Percentiles rank a stretch among this genome's conserved stretches.
phyloP scores from a whole-genome alignment of 2,113 vertebrate genomes.

The Seriola quinqueradiata region DNA sequence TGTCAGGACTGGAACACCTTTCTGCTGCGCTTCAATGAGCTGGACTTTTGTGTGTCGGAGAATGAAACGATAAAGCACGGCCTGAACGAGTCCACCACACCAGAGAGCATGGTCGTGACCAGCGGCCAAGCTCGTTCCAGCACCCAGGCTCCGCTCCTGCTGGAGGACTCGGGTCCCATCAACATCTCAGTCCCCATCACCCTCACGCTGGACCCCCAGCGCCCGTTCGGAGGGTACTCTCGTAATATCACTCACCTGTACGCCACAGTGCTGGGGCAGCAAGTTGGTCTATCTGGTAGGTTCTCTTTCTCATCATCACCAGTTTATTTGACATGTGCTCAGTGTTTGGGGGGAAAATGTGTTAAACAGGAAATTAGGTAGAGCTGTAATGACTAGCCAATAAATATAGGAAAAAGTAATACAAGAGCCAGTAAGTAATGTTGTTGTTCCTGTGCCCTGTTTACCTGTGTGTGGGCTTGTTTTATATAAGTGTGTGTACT shows the following conservation, averaged over 20 bases:
- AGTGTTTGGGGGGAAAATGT: background rate
- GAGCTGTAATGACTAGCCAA: too few species aligned
- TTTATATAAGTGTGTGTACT: too few species aligned
- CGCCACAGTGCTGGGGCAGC: constrained; percentile 92
- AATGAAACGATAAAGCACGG: constrained; percentile 97
- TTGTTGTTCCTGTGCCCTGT: too few species aligned
- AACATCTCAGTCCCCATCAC: constrained; percentile 98
- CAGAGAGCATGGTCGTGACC: constrained; percentile 91
- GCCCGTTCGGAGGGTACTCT: constrained; percentile 94
- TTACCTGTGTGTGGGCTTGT: background rate
- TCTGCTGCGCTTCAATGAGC: constrained; percentile 94
- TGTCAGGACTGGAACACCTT: constrained; percentile 99
- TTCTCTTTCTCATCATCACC: background rate
- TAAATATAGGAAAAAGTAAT: too few species aligned
- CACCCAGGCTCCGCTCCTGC: constrained; percentile 89
- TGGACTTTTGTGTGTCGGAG: constrained; percentile 98
- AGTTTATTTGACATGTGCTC: background rate
- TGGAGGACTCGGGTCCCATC: constrained; percentile 93
- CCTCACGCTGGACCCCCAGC: constrained; percentile 93
- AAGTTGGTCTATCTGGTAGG: constrained; percentile 93
- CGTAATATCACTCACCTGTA: constrained; percentile 96
- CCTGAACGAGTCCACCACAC: constrained; percentile 92
- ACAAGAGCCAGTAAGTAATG: too few species aligned
- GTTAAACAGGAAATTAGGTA: background rate
- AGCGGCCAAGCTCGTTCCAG: constrained; percentile 91